Evolutionary conservation across 1,140 invertebrate species (phyloP).

Genomic region (Drosophila varians): DNA sequence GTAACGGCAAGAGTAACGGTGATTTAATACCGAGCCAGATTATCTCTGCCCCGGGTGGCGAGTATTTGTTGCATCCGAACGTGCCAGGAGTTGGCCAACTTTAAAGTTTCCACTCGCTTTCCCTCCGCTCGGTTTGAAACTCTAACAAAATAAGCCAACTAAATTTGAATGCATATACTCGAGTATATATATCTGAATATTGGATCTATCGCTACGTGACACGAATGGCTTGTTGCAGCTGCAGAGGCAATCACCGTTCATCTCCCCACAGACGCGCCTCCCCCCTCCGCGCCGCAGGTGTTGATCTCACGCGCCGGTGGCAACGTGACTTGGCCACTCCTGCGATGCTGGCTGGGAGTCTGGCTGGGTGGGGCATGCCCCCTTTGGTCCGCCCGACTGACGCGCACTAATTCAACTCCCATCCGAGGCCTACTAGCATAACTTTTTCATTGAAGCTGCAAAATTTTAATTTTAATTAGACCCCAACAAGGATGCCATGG

Average conservation of each 20-base stretch:
- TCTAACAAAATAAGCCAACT: neutral
- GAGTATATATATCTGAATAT: constrained; percentile 25
- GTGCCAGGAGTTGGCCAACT: constrained; percentile 26
- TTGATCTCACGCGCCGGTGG: constrained; percentile 54
- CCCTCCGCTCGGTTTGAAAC: too few relatives aligned
- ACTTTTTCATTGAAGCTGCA: constrained; percentile 75
- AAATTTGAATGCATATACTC: neutral
- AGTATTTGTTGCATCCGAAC: constrained; percentile 41
- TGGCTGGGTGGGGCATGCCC: neutral
- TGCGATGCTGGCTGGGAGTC: too few relatives aligned
- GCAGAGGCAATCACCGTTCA: constrained; percentile 24
- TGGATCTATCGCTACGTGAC: constrained; percentile 45
- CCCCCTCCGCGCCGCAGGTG: constrained; percentile 30
- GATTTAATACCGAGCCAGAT: constrained; percentile 42
- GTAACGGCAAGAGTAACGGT: constrained; percentile 32
- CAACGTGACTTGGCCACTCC: constrained; percentile 53
- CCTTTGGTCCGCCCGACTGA: neutral
- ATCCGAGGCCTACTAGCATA: constrained; percentile 50
- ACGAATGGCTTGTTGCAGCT: constrained; percentile 22
- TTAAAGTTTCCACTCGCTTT: neutral
- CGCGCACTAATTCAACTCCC: constrained; percentile 52
- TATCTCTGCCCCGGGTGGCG: constrained; percentile 12
- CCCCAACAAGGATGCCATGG: constrained; percentile 49
- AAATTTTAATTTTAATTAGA: constrained; percentile 80
- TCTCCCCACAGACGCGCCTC: neutral